Percentiles rank a stretch among this genome's conserved stretches.
Evolutionary conservation across 1,140 invertebrate species (phyloP).

Genomic region (Heliconius congener): DNA sequence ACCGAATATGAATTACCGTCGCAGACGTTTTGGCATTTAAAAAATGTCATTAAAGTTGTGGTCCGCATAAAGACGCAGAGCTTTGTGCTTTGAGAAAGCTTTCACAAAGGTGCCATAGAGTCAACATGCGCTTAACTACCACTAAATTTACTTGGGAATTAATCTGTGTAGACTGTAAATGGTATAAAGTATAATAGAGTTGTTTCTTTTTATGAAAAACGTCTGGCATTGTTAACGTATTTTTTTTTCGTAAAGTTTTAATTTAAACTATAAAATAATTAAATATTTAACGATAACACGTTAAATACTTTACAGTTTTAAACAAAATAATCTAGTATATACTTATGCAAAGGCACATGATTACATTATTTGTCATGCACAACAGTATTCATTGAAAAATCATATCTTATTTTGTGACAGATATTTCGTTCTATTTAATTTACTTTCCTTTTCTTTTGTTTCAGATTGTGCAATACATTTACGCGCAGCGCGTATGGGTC

Average conservation of each 20-base stretch:
- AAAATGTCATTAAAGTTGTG: conserved; percentile 30
- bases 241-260: background rate
- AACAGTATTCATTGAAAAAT: too few species aligned
- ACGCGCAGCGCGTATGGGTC: conserved; percentile 46
- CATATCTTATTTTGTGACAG: too few species aligned
- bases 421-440: background rate
- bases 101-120: conserved; percentile 23
- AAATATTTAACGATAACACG: too few species aligned
- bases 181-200: background rate
- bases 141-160: background rate
- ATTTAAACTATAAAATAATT: too few species aligned
- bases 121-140: background rate
- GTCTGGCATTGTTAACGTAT: background rate
- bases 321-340: too few species aligned
- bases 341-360: too few species aligned
- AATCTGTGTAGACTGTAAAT: background rate
- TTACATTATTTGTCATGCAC: too few species aligned
- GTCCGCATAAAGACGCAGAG: conserved; percentile 19
- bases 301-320: too few species aligned
- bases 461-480: conserved; percentile 76
- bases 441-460: conserved; percentile 48
- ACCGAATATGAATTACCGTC: conserved; percentile 25
- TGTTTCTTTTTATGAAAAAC: background rate
- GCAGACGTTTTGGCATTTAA: conserved; percentile 15
- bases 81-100: conserved; percentile 31